A percentile compares a stretch with the other conserved stretches of the same genome.
Evolutionary conservation across 35 echinoderm and acorn worm species (phyloP).

Genomic region (Lytechinus variegatus): DNA sequence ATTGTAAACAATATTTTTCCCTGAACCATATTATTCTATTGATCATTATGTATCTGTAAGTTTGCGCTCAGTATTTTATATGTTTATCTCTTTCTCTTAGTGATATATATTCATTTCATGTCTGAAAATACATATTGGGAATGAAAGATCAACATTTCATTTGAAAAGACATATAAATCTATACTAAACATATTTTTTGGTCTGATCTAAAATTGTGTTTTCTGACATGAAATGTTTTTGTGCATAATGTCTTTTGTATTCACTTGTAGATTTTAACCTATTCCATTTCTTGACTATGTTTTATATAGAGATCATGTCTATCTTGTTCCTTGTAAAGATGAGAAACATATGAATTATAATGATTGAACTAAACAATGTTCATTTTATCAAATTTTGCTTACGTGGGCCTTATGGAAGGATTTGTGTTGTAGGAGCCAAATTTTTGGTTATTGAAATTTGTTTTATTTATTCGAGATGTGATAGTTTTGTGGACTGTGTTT

Average conservation of each 20-base stretch:
- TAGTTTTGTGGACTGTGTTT: neutral
- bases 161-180: no score
- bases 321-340: neutral
- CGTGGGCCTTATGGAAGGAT: neutral
- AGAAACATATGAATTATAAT: neutral
- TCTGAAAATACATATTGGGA: neutral
- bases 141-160: neutral
- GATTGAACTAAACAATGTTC: neutral
- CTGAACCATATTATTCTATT: neutral
- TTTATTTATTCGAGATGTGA: neutral
- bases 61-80: neutral
- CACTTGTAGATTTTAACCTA: constrained; percentile 13
- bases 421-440: neutral
- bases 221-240: neutral
- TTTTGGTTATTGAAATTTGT: neutral
- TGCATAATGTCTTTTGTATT: neutral
- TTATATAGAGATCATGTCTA: constrained; percentile 9
- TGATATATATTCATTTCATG: neutral
- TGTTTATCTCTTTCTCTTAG: neutral
- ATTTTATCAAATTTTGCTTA: neutral
- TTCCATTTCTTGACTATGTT: constrained; percentile 1
- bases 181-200: neutral
- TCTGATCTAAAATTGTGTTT: neutral
- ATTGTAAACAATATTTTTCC: neutral
- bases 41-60: neutral